Conservation (phyloP, 2,113 vertebrate species). For the Pygoscelis adeliae region DNA sequence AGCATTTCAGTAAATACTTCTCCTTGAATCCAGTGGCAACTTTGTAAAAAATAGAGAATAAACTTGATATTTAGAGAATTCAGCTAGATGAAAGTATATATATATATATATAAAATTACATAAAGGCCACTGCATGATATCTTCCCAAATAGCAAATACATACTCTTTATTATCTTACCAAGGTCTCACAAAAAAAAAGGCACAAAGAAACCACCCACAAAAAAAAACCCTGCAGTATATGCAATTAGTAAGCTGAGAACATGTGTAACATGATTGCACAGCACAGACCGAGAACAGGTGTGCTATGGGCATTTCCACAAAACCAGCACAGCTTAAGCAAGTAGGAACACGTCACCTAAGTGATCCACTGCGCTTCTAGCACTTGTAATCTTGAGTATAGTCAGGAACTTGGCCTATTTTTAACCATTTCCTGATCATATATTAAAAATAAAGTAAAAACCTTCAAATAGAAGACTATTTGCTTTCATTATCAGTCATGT, state of each 20-base stretch:
- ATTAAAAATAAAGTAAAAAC: not conserved
- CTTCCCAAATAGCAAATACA: not conserved
- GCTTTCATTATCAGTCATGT: not conserved
- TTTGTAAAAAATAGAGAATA: not conserved
- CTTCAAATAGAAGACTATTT: not conserved
- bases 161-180: not conserved
- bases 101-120: not conserved
- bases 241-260: not conserved
- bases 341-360: not conserved
- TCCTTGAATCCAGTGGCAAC: not conserved
- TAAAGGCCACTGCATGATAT: not conserved
- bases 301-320: not conserved
- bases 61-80: not conserved
- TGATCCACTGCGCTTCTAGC: not conserved
- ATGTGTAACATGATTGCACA: not conserved
- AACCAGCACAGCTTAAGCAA: not conserved
- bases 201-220: not conserved
- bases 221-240: not conserved
- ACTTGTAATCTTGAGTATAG: not conserved
- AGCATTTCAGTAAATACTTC: not conserved
- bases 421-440: not conserved
- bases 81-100: not conserved
- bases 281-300: accelerated
- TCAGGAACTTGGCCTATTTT: not conserved
- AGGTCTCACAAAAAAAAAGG: not conserved